Evolutionary conservation across 2,888 invertebrate genomes (phyloP), one percentile per base, ranked within the genome.

Genomic region (Tridacna crocea): DNA sequence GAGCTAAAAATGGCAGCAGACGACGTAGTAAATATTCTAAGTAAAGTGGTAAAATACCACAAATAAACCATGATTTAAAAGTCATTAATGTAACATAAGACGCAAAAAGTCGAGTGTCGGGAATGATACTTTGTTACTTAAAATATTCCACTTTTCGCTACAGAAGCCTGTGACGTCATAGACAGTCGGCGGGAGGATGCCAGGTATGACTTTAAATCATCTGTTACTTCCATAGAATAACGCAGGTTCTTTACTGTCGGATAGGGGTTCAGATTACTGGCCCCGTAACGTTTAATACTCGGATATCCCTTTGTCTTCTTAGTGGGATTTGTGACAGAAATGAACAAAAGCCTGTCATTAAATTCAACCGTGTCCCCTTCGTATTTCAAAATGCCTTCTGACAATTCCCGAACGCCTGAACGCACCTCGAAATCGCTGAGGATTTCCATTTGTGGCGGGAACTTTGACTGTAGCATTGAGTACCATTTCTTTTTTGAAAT

Each of bases 381-480:
- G 78, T 94, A 94, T 82, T 94, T 94, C 51, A 94, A 76, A 19
- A 93, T 85, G 11, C 94, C 93, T 72, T 94, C 94, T 0, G 93
- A 90, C 3, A 94, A 88, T 82, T 94, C 93, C 12, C 94, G 83
- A 13, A 93, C 87, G 0, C 93, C 93, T 22, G 89, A 85, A 17
- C 85, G 66, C 19, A 94, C 88, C 79, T 93, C 93, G 24, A 88
- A 85, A 68, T 91, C 87, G 72, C 91, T 92, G 46, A 93, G 78
- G 24, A 92, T 86, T 83, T 93, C 93, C 88, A 93, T 88, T 77
- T 92, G 92, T 12, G 92, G 89, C 0, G 94, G 94, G 74, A 90
- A 93, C 55, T 90, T 90, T 24, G 92, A 91, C 12, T 87, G 83
- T 26, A 94, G 66, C 92, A 93, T 91, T 2, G 92, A 88, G 80